phyloP scores from a whole-genome alignment of 2,797 vertebrate genomes.

The Tenualosa thibaudeaui region DNA sequence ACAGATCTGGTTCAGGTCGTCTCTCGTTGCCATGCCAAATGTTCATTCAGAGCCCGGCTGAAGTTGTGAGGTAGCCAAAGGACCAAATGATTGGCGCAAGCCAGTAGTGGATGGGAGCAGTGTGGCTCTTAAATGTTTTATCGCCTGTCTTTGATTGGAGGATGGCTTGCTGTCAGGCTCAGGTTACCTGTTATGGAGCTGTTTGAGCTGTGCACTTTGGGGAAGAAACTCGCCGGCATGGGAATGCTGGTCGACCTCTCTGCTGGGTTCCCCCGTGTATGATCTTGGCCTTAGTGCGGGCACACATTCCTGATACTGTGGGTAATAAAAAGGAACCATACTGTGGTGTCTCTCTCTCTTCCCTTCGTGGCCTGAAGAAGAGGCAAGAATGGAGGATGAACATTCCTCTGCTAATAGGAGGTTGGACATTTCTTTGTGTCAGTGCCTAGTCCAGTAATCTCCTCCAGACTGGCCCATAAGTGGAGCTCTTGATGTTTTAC shows the following conservation, averaged over 20 bases:
- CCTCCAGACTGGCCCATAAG: not conserved
- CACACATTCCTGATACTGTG: not conserved
- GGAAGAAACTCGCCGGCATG: not conserved
- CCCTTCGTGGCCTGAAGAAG: not conserved
- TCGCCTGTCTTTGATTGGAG: constrained; percentile 27
- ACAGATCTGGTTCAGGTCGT: constrained; percentile 3
- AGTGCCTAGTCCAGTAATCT: not conserved
- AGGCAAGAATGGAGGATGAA: not conserved
- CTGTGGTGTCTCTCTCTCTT: not conserved
- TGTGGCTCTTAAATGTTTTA: constrained; percentile 32
- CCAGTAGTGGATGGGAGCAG: constrained; percentile 17
- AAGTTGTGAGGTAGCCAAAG: not conserved
- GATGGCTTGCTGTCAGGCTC: constrained; percentile 15
- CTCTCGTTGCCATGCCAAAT: not conserved
- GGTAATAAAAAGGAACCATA: not conserved
- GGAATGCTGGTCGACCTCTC: not conserved
- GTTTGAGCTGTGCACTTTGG: not conserved
- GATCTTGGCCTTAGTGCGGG: not conserved
- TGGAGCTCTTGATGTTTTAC: not conserved
- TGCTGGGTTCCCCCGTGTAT: not conserved
- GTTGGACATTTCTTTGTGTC: no score
- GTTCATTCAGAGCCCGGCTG: constrained; percentile 20
- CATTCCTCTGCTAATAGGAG: not conserved
- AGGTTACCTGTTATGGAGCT: constrained; percentile 31
- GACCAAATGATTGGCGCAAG: constrained; percentile 24